phyloP scores from a whole-genome alignment of 53 echinoderm and acorn worm genomes.

The Echinarachnius parma region DNA sequence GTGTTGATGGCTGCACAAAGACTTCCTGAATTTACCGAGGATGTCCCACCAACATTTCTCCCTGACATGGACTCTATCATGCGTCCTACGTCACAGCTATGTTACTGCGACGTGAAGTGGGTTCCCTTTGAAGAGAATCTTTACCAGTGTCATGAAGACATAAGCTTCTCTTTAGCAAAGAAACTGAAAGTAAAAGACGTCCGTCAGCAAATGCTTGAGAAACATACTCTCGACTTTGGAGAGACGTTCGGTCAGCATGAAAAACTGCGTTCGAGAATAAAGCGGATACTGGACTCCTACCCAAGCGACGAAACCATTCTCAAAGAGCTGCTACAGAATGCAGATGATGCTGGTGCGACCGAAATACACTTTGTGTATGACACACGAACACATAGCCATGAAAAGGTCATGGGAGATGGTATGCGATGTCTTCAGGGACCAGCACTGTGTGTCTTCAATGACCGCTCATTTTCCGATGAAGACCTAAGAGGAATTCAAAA shows the following conservation, averaged over 20 bases:
- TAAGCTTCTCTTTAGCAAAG: constrained; percentile 12
- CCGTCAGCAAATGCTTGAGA: constrained; percentile 28
- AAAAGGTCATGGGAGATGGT: constrained; percentile 16
- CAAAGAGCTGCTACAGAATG: constrained; percentile 95
- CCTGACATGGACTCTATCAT: constrained; percentile 30
- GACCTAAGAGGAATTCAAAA: constrained; percentile 84
- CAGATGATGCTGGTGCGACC: constrained; percentile 82
- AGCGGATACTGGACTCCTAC: constrained; percentile 67
- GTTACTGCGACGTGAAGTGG: constrained; percentile 36
- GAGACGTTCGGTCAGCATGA: constrained; percentile 79
- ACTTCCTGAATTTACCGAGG: constrained; percentile 2
- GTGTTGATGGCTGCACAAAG: constrained; percentile 25
- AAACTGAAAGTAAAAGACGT: constrained; percentile 32
- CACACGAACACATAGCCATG: constrained; percentile 17
- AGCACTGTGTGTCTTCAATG: constrained; percentile 76
- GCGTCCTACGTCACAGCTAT: constrained; percentile 12
- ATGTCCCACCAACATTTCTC: too few relatives aligned
- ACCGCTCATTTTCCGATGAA: constrained; percentile 63
- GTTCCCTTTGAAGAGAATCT: constrained; percentile 1
- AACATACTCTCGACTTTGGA: background rate
- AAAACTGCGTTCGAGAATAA: constrained; percentile 69
- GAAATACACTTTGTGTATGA: constrained; percentile 87
- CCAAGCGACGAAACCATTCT: constrained; percentile 63
- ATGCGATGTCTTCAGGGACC: constrained; percentile 61
- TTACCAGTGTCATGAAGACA: constrained; percentile 5